phyloP scores from a whole-genome alignment of 2,797 vertebrate species.

The Gadopsis bispinosus region DNA sequence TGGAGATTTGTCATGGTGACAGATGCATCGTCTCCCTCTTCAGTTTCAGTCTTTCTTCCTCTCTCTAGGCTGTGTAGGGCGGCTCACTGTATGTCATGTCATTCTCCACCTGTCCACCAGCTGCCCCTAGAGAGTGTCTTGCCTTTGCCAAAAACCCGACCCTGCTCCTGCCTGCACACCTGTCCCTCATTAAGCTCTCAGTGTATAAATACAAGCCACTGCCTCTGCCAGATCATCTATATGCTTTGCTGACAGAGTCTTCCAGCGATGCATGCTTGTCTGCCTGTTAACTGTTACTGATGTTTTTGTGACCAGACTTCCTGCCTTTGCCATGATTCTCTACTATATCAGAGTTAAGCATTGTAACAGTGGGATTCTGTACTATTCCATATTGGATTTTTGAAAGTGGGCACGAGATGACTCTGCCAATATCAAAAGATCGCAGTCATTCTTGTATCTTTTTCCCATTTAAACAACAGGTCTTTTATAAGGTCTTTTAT shows the following conservation, averaged over 20 bases:
- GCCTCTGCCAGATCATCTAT: not conserved
- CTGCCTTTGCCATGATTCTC: not conserved
- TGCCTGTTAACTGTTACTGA: not conserved
- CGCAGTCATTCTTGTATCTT: not conserved
- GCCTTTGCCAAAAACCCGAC: not conserved
- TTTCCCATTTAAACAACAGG: not conserved
- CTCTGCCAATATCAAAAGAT: not conserved
- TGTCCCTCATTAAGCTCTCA: not conserved
- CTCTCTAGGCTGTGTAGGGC: not conserved
- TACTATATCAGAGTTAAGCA: not conserved
- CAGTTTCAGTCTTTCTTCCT: not conserved
- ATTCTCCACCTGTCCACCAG: not conserved
- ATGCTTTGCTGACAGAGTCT: not conserved
- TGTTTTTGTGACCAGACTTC: not conserved
- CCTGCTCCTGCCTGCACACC: not conserved
- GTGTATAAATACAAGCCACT: not conserved
- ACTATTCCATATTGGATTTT: not conserved
- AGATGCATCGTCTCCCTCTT: not conserved
- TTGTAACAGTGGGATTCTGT: no score
- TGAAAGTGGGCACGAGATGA: not conserved
- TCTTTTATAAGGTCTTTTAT: no score
- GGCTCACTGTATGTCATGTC: not conserved
- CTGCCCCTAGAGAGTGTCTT: not conserved
- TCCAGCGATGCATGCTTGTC: not conserved
- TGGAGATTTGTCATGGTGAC: not conserved